These are phyloP conservation scores for Nesoenas mayeri DNA, from an alignment of 2,113 vertebrate genomes.

Conservation along the genomic window DNA sequence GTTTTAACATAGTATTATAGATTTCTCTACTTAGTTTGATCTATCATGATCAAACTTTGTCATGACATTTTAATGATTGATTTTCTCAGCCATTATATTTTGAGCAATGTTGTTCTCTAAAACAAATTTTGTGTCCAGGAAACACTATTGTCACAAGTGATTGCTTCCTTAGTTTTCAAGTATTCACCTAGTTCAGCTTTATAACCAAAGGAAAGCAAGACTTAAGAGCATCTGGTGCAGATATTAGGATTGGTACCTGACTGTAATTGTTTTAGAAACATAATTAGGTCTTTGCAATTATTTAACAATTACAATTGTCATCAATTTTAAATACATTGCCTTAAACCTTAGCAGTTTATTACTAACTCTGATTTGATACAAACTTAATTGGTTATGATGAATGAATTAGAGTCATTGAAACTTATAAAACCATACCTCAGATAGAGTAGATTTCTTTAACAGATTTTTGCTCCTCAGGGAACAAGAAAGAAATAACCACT, in stretches of 20 bases:
- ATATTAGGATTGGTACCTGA: neutral
- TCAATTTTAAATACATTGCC: neutral
- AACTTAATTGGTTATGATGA: neutral
- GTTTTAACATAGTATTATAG: neutral
- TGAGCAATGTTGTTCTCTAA: neutral
- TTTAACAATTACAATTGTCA: neutral
- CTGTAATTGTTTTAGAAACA: slow-evolving; percentile 2
- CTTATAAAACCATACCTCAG: neutral
- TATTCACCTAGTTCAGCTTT: neutral
- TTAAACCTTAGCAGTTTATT: neutral
- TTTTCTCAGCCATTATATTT: neutral
- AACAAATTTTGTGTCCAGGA: neutral
- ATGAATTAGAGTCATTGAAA: neutral
- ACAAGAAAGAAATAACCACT: neutral
- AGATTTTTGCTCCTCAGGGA: neutral
- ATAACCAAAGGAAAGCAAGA: neutral
- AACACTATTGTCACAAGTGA: neutral
- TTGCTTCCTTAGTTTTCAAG: neutral
- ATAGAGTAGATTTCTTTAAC: neutral
- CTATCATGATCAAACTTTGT: neutral
- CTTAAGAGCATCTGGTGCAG: neutral
- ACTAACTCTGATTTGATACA: neutral
- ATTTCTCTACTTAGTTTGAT: neutral
- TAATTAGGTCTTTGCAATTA: neutral
- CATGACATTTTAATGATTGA: neutral